Evolutionary conservation across 2,797 vertebrate species (phyloP), one percentile per base, ranked within the genome.

Genomic region (Hemibagrus guttatus): DNA sequence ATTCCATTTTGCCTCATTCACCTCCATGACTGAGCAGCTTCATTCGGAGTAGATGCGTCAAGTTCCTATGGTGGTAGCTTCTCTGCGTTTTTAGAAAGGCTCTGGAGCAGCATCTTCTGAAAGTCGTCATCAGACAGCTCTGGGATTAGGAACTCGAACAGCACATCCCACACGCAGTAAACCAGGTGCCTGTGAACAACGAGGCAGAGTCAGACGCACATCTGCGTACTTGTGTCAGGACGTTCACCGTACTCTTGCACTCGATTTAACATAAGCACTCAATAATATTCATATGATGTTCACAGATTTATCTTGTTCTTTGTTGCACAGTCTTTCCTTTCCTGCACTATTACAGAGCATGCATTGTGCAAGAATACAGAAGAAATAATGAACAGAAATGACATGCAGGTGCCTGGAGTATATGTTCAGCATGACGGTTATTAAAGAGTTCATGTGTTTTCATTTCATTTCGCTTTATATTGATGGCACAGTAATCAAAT

Each of bases 81-180:
- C 79, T 92, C 90, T 12, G 89, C 88, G 9, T 90, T 89, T 90
- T 92, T 95, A 49, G 92, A 90, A 3, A 95, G 92, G 59, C 92
- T 94, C 76, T 94, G 92, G 83, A 96, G 88, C 56, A 96, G 90
- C 49, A 90, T 92, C 82, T 90, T 94, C 89, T 96, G 95, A 90
- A 96, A 95, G 90, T 95, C 93, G 31, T 96, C 89, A 4, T 93
- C 92, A 0, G 94, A 94, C 64, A 91, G 90, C 89, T 96, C 95
- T 87, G 97, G 96, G 89, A 97, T 93, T 92, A 99, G 91, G 91
- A 96, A 96, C 91, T 98, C 97, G 91, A 98, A 91, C 71, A 99
- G 95, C 89, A 98, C 92, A 89, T 99, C 98, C 91, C 96, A 95
- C 59, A 98, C 91, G 91, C 95, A 96, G 94, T 96, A 98, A 92